Conservation (phyloP, 30 jellyfish, hydroid and myxozoan species). For the Pelagia noctiluca region DNA sequence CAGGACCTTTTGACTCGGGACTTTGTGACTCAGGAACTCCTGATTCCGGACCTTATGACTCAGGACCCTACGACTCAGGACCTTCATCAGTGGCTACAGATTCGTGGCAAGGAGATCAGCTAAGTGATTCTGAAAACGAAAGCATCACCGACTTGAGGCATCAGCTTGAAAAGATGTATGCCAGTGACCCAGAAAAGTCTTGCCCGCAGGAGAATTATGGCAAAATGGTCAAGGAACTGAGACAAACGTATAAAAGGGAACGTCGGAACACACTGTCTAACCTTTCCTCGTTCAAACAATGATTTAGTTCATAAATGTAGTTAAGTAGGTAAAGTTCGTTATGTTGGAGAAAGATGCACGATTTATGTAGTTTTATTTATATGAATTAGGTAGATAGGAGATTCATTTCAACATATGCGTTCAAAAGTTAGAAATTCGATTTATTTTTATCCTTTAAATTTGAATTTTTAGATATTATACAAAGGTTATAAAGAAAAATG, state of each 20-base stretch:
- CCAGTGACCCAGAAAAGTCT: neutral
- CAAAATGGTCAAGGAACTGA: conserved; percentile 23
- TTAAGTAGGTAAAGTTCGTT: neutral
- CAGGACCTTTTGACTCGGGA: no score
- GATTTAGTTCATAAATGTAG: neutral
- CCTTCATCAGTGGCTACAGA: neutral
- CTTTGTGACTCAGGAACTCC: no score
- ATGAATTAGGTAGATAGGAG: no score
- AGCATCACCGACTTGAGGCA: conserved; percentile 9
- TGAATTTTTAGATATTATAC: no score
- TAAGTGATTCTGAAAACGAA: neutral
- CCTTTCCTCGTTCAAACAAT: conserved; percentile 32
- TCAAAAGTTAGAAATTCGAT: no score
- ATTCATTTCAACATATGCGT: no score
- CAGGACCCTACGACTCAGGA: no score
- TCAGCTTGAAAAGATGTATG: conserved; percentile 16
- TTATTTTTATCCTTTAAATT: no score
- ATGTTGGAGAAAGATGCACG: no score
- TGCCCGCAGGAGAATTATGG: neutral
- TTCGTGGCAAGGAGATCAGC: neutral
- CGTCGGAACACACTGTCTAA: conserved; percentile 38
- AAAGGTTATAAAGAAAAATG: no score
- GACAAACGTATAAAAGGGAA: conserved; percentile 28
- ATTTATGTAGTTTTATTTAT: no score
- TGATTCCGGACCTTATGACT: no score